phyloP scores from a whole-genome alignment of 2,888 invertebrate genomes.

The Chesias legatella region DNA sequence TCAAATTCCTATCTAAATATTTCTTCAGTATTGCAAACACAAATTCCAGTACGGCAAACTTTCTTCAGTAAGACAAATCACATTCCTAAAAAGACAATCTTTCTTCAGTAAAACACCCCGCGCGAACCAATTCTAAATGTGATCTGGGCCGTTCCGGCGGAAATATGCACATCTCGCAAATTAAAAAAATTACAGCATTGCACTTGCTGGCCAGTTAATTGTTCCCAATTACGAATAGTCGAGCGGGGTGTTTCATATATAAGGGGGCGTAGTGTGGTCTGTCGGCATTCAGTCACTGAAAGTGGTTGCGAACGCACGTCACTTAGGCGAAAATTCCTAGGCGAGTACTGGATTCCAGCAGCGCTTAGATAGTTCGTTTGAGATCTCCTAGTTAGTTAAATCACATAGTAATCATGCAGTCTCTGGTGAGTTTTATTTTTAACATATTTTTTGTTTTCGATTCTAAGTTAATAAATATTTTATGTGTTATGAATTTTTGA shows the following conservation, averaged over 20 bases:
- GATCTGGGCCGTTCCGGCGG: conserved; percentile 40
- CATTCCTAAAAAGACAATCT: too few species aligned
- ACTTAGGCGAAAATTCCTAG: conserved; percentile 77
- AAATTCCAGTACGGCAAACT: too few species aligned
- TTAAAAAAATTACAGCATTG: conserved; percentile 67
- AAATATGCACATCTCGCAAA: conserved; percentile 64
- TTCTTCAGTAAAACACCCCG: not conserved
- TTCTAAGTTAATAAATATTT: too few species aligned
- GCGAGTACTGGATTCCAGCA: conserved; percentile 76
- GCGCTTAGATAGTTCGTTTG: conserved; percentile 79
- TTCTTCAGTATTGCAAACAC: too few species aligned
- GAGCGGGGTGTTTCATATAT: conserved; percentile 74
- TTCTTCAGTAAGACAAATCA: too few species aligned
- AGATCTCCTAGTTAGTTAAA: conserved; percentile 68
- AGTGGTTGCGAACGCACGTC: conserved; percentile 63
- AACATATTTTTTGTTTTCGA: conserved; percentile 23
- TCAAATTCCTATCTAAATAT: too few species aligned
- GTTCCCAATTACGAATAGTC: conserved; percentile 71
- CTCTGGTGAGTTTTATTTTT: conserved; percentile 63
- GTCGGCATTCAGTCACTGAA: conserved; percentile 68
- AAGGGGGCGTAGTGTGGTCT: conserved; percentile 57
- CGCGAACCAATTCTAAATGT: conserved; percentile 9
- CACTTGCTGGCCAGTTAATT: conserved; percentile 72
- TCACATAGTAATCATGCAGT: conserved; percentile 75
- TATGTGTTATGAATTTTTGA: not conserved